Evolutionary conservation across 2,888 invertebrate species (phyloP), one percentile per base, ranked within the genome.

Genomic region (Ischnus inquisitorius): DNA sequence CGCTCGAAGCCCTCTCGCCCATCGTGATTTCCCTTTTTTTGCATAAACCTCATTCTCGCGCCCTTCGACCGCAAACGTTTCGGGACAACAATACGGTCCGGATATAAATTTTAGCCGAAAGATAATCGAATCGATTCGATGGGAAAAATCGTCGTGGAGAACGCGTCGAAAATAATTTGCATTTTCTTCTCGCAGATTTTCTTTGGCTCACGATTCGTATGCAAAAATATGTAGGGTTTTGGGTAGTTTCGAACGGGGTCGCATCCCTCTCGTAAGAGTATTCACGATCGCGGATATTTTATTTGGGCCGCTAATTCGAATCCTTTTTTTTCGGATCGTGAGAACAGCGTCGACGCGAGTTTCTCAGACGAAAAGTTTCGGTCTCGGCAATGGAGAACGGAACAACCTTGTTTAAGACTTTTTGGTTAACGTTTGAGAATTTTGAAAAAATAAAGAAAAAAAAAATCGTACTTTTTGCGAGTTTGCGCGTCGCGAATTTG

Each of bases 211-310:
- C 78, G 51, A 79, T 75, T 69, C 67, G 62, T 82, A 84, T 84
- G 84, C 65, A 51, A 79, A 84, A 79, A 75, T 84, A 84, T 84
- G 84, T 75, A 79, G 84, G 84, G 74, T 78, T 81, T 69, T 51
- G 60, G 84, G 74, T 46, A 19, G 16, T 72, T 43, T 51, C 67
- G 10, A 43, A 19, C n/a, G 69, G 74, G 57, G 69, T 43, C 71
- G 76, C 67, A 76, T 72, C 72, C 51, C 39, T 16, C 41, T 14
- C 19, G 25, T 22, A 28, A 25, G 16, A 83, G 34, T 62, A 62
- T 41, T 51, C 57, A 64, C 51, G 77, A 78, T 81, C 57, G 75
- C 60, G 57, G 78, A 84, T 81, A 81, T 68, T 80, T 41, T 39
- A 14, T 67, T 79, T 43, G 16, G 69, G 57, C 41, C 54, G 25